Percentiles rank a stretch among this genome's conserved stretches.
Evolutionary conservation across 2,888 invertebrate species (phyloP).

Genomic region (Rhogogaster chlorosoma): DNA sequence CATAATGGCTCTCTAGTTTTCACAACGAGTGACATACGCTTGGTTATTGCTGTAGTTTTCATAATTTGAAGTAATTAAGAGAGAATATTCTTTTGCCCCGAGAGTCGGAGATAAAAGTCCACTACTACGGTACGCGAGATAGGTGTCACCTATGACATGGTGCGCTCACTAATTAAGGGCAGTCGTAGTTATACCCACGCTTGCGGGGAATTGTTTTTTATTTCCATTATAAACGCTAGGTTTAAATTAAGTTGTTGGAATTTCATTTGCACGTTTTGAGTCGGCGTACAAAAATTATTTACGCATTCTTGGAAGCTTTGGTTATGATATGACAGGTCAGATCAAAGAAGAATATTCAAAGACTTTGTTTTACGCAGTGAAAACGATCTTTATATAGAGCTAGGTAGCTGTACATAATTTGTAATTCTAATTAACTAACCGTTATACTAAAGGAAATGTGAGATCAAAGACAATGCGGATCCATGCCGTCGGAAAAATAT

Average conservation of each 20-base stretch:
- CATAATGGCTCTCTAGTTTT: background rate
- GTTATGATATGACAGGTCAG: background rate
- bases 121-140: background rate
- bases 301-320: background rate
- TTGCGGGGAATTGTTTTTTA: background rate
- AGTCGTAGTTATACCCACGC: background rate
- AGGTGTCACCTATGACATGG: background rate
- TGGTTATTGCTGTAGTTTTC: background rate
- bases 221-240: background rate
- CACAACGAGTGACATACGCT: background rate
- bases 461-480: constrained; percentile 5
- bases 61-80: background rate
- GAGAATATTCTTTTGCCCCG: background rate
- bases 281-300: background rate
- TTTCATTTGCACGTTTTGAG: background rate
- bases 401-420: background rate
- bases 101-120: background rate
- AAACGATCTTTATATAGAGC: background rate
- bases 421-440: constrained; percentile 18
- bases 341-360: background rate
- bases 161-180: background rate
- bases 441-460: background rate
- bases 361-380: background rate
- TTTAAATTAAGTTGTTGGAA: background rate
- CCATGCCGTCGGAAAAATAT: background rate